These are phyloP conservation scores for Crotalus horridus DNA, from an alignment of 2,113 vertebrate genomes.

Conservation along the genomic window DNA sequence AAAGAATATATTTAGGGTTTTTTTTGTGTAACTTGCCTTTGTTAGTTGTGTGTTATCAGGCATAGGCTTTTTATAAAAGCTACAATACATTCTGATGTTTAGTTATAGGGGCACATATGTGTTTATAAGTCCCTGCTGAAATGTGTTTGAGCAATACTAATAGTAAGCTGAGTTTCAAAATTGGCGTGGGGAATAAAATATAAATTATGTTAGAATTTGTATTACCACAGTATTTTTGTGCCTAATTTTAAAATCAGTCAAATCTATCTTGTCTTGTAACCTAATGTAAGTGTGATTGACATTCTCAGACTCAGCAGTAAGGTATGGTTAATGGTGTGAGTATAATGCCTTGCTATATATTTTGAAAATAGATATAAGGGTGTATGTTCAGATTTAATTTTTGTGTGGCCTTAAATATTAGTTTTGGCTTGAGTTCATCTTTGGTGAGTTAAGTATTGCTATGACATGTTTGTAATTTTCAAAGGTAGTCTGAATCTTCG, in stretches of 20 bases:
- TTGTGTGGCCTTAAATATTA: slow-evolving; percentile 51
- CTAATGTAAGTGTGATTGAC: background rate
- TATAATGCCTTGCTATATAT: slow-evolving; percentile 42
- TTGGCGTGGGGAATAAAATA: background rate
- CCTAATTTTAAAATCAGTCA: background rate
- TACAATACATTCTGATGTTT: slow-evolving; percentile 11
- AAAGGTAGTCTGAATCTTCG: background rate
- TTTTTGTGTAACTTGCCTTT: background rate
- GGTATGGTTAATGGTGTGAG: background rate
- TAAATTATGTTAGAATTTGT: background rate
- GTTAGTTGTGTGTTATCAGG: background rate
- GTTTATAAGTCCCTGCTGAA: background rate
- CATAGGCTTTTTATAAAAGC: background rate
- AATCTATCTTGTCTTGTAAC: background rate
- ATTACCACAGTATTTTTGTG: background rate
- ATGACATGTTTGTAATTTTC: slow-evolving; percentile 57
- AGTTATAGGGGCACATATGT: background rate
- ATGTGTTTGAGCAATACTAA: background rate
- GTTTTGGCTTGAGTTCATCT: background rate
- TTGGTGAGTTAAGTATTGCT: slow-evolving; percentile 37
- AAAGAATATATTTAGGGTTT: background rate
- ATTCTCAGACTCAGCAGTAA: background rate
- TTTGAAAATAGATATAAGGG: slow-evolving; percentile 39
- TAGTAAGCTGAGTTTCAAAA: slow-evolving; percentile 34
- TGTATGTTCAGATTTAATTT: slow-evolving; percentile 54